Base-by-base conservation (phyloP, 2,113 vertebrate genomes). In the Peromyscus polionotus region DNA sequence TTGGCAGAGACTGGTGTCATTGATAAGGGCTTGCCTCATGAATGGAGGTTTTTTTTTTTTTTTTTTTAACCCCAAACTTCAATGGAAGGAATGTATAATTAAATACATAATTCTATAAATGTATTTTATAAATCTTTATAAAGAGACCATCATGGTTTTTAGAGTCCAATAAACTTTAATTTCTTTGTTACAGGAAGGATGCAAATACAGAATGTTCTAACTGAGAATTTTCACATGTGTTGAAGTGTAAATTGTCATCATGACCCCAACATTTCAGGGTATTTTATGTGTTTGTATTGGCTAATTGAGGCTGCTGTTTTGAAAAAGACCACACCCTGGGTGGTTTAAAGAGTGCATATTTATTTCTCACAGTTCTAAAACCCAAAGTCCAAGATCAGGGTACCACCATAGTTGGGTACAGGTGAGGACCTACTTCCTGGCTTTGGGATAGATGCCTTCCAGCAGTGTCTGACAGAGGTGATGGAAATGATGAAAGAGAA, bases 131-230 rank as follows among this genome's bases (percentile, higher is more conserved):
- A 48, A 51, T 36, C 3, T 91, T 92, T 95, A 59, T 42, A 14
- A 91, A 95, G 7, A 83, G 79, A 70, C 11, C 36, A 10, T 95
- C 12, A 17, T 28, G 68, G 36, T 36, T 95, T 87, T 86, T 81
- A 76, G 42, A 36, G 20, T 63, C 26, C 68, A 70, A 9, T 85
- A 81, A 73, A 67, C 45, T 84, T 24, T 0, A 28, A 68, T 96
- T 88, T 96, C 61, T 85, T 97, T 95, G 33, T 84, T 67, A 90
- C 13, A 90, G 67, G 10, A n/a, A 90, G 68, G 42, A 75, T 90
- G 14, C 77, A 93, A 89, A 89, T 59, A 80, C 1, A 95, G 17
- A 14, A 75, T 79, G 54, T 86, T 93, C 13, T 22, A 51, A 84
- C 0, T 67, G 45, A 96, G 39, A 89, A 63, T 22, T 77, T 51